Base-by-base conservation (phyloP, 2,797 vertebrate species). In the Toxotes lorentzi region DNA sequence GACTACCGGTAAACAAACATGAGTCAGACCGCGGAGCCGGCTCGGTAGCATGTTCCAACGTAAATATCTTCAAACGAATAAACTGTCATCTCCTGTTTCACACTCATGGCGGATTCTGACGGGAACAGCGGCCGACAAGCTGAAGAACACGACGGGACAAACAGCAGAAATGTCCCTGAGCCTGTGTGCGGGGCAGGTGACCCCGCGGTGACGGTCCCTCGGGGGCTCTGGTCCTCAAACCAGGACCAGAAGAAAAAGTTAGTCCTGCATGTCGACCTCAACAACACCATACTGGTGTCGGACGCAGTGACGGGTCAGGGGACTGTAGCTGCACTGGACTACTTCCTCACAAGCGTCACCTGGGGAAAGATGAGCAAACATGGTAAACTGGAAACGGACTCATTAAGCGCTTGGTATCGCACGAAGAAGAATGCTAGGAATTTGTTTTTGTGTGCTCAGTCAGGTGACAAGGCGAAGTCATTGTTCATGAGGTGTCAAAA, bases 251-350 rank as follows among this genome's bases (percentile, higher is more conserved):
- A 41, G 40, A 93, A 83, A 57, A 97, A 95, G 81, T 34, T 97
- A 8, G 83, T 97, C 43, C 91, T 97, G 5, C 96, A 98, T 78
- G 35, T 98, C 21, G 97, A 98, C 82, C 87, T 98, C 5, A 97
- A 97, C 92, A 96, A 96, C 91, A 97, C 97, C 32, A 94, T 97
- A 34, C 90, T 97, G 73, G 95, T 94, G 69, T 96, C 95, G 11
- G 97, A 97, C 85, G 80, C 94, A 1, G 93, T 95, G 53, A 96
- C 93, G 0, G 84, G 81, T 4, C 96, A 95, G 78, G 96, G 96
- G 7, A 95, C 95, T 0, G 79, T 93, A 0, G 92, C 94, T 0
- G 95, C 96, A 2, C 93, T 97, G 67, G 96, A 97, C 40, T 85
- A 86, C 35, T 97, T 96, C 74, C 92, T 97, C 59, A 90, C 95